phyloP scores from a whole-genome alignment of 2,888 invertebrate genomes.

The Gortyna flavago region DNA sequence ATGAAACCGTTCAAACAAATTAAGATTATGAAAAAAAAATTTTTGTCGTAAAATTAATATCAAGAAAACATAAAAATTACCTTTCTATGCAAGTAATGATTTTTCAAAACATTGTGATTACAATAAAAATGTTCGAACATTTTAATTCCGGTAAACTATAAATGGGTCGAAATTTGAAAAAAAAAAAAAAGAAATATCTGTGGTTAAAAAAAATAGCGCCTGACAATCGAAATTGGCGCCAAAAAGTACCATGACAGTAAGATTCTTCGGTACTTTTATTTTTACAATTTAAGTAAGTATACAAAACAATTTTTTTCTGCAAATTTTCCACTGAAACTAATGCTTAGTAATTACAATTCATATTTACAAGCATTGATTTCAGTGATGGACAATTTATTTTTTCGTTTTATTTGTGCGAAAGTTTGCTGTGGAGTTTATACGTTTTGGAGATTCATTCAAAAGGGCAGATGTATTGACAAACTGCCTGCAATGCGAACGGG shows the following conservation, averaged over 20 bases:
- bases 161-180: conserved; percentile 3
- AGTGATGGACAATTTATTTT: conserved; percentile 28
- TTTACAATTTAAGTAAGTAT: neutral
- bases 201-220: conserved; percentile 32
- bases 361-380: conserved; percentile 34
- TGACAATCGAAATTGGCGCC: conserved; percentile 49
- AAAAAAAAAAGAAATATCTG: conserved; percentile 10
- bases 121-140: conserved; percentile 22
- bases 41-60: neutral
- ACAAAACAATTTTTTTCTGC: conserved; percentile 20
- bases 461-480: conserved; percentile 79
- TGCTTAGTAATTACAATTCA: conserved; percentile 19
- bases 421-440: conserved; percentile 40
- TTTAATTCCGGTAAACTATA: conserved; percentile 7
- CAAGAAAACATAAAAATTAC: conserved; percentile 11
- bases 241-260: conserved; percentile 50
- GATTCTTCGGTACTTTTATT: conserved; percentile 37
- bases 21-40: neutral
- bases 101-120: neutral
- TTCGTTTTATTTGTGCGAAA: conserved; percentile 51
- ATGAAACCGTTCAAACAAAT: conserved; percentile 41
- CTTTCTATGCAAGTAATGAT: neutral
- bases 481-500: conserved; percentile 70
- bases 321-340: conserved; percentile 22
- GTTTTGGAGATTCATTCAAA: conserved; percentile 77